These are phyloP conservation scores for Oreonectes daqikongensis DNA, from an alignment of 2,797 vertebrate species.

Conservation along the genomic window DNA sequence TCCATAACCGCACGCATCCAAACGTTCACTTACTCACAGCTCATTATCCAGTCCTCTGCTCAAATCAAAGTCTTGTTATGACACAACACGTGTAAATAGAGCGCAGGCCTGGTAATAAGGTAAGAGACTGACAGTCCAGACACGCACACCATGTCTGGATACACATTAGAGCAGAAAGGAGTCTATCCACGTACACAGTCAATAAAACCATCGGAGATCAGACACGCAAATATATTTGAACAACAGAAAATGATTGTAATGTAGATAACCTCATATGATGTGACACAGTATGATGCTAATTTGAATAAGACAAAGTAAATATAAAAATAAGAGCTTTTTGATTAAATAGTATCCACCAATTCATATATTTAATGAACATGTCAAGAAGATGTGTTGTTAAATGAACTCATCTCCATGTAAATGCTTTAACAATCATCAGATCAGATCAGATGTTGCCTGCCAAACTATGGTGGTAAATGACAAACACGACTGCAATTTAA, in stretches of 20 bases:
- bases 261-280: background rate
- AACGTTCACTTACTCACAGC: conserved; percentile 17
- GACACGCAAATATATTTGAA: conserved; percentile 1
- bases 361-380: background rate
- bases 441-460: conserved; percentile 58
- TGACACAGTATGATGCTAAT: background rate
- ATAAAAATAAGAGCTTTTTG: conserved; percentile 22
- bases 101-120: conserved; percentile 22
- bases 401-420: conserved; percentile 39
- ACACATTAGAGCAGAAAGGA: conserved; percentile 18
- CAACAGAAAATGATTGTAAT: background rate
- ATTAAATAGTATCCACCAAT: background rate
- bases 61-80: conserved; percentile 28
- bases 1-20: conserved; percentile 15
- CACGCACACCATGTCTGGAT: conserved; percentile 16
- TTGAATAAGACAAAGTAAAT: conserved; percentile 31
- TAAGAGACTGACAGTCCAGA: conserved; percentile 11
- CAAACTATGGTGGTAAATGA: conserved; percentile 18
- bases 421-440: conserved; percentile 50
- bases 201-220: conserved; percentile 13
- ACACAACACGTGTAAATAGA: conserved; percentile 25
- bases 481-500: background rate
- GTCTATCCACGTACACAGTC: background rate
- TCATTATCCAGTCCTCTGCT: conserved; percentile 35
- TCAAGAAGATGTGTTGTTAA: conserved; percentile 10